phyloP scores from a whole-genome alignment of 2,113 vertebrate genomes.

The Ictidomys tridecemlineatus region DNA sequence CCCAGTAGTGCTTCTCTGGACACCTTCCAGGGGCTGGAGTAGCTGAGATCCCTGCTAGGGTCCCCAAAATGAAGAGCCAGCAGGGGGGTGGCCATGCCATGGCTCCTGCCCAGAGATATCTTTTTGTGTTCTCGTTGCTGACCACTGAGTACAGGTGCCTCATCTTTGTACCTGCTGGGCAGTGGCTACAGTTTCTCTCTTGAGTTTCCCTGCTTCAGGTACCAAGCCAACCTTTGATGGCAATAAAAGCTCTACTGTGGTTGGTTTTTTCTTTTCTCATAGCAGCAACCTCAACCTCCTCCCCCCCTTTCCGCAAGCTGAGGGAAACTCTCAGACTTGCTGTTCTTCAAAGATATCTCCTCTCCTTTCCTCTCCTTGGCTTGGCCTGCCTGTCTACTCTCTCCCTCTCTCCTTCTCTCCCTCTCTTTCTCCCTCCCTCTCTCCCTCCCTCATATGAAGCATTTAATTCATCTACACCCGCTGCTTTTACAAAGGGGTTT shows the following conservation, averaged over 20 bases:
- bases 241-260: not conserved
- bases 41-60: conserved; percentile 50
- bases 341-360: not conserved
- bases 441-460: not conserved
- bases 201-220: not conserved
- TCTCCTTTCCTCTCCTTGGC: not conserved
- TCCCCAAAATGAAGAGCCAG: conserved; percentile 74
- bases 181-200: not conserved
- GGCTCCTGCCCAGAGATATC: not conserved
- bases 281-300: conserved; percentile 40
- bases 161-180: not conserved
- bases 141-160: not conserved
- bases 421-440: not conserved
- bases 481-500: not conserved
- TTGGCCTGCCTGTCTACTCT: not conserved
- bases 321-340: not conserved
- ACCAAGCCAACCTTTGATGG: not conserved
- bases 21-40: conserved; percentile 17
- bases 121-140: not conserved
- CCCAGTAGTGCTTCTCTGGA: conserved; percentile 59
- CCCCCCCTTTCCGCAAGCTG: conserved; percentile 35
- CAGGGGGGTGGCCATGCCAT: conserved; percentile 54
- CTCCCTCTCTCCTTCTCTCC: not conserved
- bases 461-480: not conserved
- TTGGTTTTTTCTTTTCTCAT: not conserved